Conservation (phyloP, 2,888 invertebrate species). For the Desoria tigrina region DNA sequence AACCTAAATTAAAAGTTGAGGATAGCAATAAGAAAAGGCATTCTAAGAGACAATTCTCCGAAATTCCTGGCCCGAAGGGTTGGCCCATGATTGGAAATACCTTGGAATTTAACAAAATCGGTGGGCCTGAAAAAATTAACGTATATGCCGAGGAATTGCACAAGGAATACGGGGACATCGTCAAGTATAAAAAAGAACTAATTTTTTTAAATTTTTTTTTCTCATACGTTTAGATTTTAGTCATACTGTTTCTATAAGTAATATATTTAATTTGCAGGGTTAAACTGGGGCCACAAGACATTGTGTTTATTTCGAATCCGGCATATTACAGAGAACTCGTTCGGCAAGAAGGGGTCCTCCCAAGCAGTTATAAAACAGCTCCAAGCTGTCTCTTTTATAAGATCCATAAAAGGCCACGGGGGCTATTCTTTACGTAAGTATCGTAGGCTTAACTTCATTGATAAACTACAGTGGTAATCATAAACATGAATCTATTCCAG, state of each 20-base stretch:
- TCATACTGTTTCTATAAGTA: neutral
- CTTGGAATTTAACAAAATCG: constrained; percentile 25
- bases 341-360: constrained; percentile 24
- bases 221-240: neutral
- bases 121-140: constrained; percentile 7
- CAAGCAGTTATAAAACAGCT: neutral
- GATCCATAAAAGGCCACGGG: constrained; percentile 14
- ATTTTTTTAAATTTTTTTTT: neutral
- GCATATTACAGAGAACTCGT: neutral
- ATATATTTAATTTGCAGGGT: no score
- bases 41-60: constrained; percentile 15
- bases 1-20: no score
- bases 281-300: neutral
- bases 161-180: constrained; percentile 28
- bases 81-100: constrained; percentile 27
- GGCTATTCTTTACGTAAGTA: constrained; percentile 28
- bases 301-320: neutral
- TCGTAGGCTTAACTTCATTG: neutral
- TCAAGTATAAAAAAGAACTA: constrained; percentile 28
- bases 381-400: neutral
- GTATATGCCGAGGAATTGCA: constrained; percentile 20
- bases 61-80: constrained; percentile 31
- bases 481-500: constrained; percentile 8
- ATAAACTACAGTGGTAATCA: neutral
- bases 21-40: no score